phyloP scores from a whole-genome alignment of 1,140 invertebrate species.

The Bombus superbus region DNA sequence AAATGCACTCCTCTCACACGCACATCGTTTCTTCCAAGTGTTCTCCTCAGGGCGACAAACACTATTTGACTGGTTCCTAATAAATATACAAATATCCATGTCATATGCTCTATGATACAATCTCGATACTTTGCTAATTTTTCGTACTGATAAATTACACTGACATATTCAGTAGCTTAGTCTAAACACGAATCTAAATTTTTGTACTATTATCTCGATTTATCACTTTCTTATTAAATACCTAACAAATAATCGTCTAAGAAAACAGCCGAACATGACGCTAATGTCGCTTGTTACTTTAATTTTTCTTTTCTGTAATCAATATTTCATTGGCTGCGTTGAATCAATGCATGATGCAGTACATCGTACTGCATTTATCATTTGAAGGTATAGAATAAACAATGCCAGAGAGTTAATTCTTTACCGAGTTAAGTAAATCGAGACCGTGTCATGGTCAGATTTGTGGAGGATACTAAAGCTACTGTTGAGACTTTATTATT shows the following conservation, averaged over 20 bases:
- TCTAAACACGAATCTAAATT: background rate
- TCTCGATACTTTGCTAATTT: background rate
- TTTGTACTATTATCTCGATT: background rate
- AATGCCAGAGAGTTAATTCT: background rate
- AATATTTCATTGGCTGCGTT: background rate
- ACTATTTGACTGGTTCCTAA: background rate
- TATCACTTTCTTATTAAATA: background rate
- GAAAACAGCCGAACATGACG: background rate
- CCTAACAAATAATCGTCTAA: background rate
- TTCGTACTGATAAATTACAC: background rate
- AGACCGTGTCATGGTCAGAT: conserved; percentile 53
- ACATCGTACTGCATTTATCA: background rate
- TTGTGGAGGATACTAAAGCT: conserved; percentile 52
- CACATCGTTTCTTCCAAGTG: background rate
- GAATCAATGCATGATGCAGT: background rate
- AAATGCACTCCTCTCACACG: background rate
- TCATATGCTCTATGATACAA: background rate
- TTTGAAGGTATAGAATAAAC: background rate
- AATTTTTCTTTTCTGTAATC: background rate
- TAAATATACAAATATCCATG: background rate
- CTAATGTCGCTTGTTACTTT: background rate
- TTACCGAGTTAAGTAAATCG: background rate
- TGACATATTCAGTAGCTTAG: background rate
- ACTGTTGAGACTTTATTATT: conserved; percentile 59
- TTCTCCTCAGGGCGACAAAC: background rate